These are phyloP conservation scores for Hypomesus transpacificus DNA, from an alignment of 2,113 vertebrate species.

Conservation along the genomic window DNA sequence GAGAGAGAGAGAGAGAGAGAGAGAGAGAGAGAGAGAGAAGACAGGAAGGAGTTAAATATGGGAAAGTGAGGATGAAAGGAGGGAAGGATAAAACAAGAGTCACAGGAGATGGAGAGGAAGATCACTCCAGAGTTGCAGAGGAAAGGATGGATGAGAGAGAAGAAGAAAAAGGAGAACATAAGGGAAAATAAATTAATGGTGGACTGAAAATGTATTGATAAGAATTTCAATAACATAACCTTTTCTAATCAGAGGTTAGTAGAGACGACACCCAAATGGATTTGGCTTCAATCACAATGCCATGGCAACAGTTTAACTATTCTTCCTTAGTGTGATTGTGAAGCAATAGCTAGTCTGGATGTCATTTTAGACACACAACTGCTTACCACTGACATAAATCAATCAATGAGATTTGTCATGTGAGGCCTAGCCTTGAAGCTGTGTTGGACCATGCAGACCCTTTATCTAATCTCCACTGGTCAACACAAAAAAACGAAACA, in stretches of 20 bases:
- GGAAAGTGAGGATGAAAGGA: neutral
- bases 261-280: conserved; percentile 9
- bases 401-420: neutral
- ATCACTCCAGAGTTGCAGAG: neutral
- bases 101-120: neutral
- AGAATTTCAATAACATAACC: neutral
- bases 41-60: neutral
- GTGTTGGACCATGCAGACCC: neutral
- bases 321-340: conserved; percentile 1
- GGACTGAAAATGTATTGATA: conserved; percentile 13
- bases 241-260: conserved; percentile 33
- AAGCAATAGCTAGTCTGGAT: neutral
- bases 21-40: neutral
- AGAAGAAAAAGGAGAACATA: neutral
- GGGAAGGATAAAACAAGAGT: neutral
- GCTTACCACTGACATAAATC: conserved; percentile 5
- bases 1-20: conserved; percentile 31
- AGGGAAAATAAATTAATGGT: neutral
- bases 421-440: neutral
- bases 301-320: neutral
- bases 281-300: conserved; percentile 13
- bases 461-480: neutral
- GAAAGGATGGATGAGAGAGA: neutral
- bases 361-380: neutral
- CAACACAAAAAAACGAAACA: neutral